Conservation (phyloP, 1,140 invertebrate genomes). For the Neelides sp. region DNA sequence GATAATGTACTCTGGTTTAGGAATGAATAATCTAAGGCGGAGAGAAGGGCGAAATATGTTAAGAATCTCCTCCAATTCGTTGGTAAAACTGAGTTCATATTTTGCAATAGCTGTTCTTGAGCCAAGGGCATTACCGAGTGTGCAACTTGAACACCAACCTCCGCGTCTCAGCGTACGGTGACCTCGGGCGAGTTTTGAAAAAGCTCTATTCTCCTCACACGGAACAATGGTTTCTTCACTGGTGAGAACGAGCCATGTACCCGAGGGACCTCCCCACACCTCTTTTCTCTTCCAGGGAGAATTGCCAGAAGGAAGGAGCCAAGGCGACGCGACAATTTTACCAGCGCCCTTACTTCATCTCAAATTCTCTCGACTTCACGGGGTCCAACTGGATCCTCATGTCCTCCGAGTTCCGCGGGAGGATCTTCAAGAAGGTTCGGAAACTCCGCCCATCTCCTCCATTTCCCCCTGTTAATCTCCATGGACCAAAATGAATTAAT, state of each 20-base stretch:
- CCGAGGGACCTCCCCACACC: neutral
- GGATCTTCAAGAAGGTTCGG: constrained; percentile 51
- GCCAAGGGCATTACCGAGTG: constrained; percentile 31
- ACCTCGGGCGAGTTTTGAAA: constrained; percentile 36
- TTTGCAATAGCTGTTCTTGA: constrained; percentile 33
- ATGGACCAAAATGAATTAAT: neutral
- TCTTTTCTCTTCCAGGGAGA: constrained; percentile 45
- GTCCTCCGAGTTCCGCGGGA: constrained; percentile 59
- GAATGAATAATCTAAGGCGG: too few species aligned
- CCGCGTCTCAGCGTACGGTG: constrained; percentile 44
- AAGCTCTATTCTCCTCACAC: constrained; percentile 50
- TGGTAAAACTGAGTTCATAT: too few species aligned
- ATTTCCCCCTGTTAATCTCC: too few species aligned
- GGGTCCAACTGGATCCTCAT: constrained; percentile 69
- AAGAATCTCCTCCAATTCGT: constrained; percentile 21
- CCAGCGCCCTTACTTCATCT: constrained; percentile 58
- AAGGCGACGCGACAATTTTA: constrained; percentile 57
- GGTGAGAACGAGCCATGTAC: constrained; percentile 37
- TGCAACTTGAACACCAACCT: constrained; percentile 59
- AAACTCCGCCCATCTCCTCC: neutral
- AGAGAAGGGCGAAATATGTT: neutral
- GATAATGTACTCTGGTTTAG: too few species aligned
- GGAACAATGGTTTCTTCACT: constrained; percentile 65
- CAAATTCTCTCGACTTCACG: constrained; percentile 56
- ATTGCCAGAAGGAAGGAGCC: constrained; percentile 62